Base-by-base conservation (phyloP, 2,113 vertebrate species). In the Poecile atricapillus region DNA sequence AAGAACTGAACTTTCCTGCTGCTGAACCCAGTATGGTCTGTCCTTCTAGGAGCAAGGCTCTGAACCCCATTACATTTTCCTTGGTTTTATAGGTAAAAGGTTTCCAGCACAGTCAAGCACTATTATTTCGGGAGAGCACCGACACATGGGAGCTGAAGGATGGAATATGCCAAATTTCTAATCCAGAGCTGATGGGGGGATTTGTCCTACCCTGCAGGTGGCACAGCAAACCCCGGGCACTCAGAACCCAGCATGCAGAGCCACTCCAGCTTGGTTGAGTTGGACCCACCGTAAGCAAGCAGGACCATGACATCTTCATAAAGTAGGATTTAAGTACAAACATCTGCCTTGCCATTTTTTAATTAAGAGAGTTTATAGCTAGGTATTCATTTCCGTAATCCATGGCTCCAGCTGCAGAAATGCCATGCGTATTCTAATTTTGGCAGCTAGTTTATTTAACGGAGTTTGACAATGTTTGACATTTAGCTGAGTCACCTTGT, bases 401-500 rank as follows among this genome's bases (percentile, higher is more conserved):
- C 83, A 64, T 3, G 0, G 31, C 70, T 92, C 87, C 19, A 11
- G 78, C 94, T 97, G 76, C 83, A 95, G 89, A 90, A 94, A 87
- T 80, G 87, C 90, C 77, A 73, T 60, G 73, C 6, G 0, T 64
- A 87, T 89, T 90, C 92, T 96, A 95, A 97, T 96, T 91, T 94
- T 80, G 13, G 96, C 87, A 90, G 91, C 63, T 33, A 93, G 93
- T 93, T 95, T 93, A 94, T 90, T 97, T 89, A 94, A 96, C 67
- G 3, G 62, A 64, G 44, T 83, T 94, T 93, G 95, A 96, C 78
- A 85, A 47, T 95, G 90, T 96, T 93, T 96, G 80, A 94, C 90
- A 82, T 94, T 94, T 63, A 93, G 92, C 76, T 88, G 89, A 95
- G 93, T 96, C 95, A 95, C 92, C 89, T 95, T 94, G 95, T 95